These are phyloP conservation scores for Takifugu ocellatus DNA, from an alignment of 2,797 vertebrate genomes.

Conservation along the genomic window DNA sequence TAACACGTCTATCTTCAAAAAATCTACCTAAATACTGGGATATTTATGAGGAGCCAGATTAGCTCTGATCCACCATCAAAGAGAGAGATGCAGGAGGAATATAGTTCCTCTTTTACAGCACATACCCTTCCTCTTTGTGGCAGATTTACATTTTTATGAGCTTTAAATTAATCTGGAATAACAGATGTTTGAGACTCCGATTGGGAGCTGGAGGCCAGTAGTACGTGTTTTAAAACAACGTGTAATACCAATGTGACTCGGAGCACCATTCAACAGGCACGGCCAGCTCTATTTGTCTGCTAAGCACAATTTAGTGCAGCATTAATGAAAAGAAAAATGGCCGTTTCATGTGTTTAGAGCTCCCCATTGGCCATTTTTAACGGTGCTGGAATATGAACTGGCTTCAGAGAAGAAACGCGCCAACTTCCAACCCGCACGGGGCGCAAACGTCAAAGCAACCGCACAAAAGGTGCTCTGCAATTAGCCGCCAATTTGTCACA, in stretches of 20 bases:
- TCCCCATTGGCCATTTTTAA: neutral
- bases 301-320: neutral
- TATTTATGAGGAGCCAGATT: conserved; percentile 63
- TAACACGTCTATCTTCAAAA: conserved; percentile 51
- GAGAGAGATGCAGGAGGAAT: conserved; percentile 53
- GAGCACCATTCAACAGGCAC: conserved; percentile 26
- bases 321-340: conserved; percentile 7
- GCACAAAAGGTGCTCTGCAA: conserved; percentile 74
- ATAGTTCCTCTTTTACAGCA: conserved; percentile 44
- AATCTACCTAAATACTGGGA: conserved; percentile 55
- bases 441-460: conserved; percentile 43
- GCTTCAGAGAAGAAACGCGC: conserved; percentile 10
- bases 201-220: conserved; percentile 44
- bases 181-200: conserved; percentile 45
- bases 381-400: neutral
- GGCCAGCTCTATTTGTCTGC: neutral
- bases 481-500: conserved; percentile 75
- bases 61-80: conserved; percentile 48
- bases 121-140: conserved; percentile 41
- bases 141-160: conserved; percentile 74
- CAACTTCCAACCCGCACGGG: conserved; percentile 41
- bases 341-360: neutral
- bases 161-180: conserved; percentile 57
- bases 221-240: conserved; percentile 29
- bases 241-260: conserved; percentile 29